Evolutionary conservation across 2,113 vertebrate genomes (phyloP), one percentile per base, ranked within the genome.

Genomic region (Aspiorhynchus laticeps): DNA sequence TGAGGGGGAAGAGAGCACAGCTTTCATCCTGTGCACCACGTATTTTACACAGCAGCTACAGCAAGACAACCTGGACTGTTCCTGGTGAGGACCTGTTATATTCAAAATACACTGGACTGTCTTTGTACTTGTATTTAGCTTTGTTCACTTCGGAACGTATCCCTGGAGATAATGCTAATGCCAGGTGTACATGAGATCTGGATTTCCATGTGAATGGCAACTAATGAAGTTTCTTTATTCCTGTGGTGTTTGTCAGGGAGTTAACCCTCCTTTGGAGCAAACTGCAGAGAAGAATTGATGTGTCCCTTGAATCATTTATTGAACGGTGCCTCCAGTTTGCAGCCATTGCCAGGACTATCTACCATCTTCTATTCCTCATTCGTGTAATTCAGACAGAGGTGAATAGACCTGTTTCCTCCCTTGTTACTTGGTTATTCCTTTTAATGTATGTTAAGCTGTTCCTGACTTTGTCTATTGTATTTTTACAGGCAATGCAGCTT

Each of bases 21-120:
- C 97, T 2, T 98, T 98, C 93, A 96, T 99, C 92, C 96, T 99
- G 89, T 99, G 98, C 92, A 99, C 98, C 65, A 99, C 97, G 0
- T 99, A 98, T 87, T 95, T 99, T 89, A 99, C 97, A 48, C 98
- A 99, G 91, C 98, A 99, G 90, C 97, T 99, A 71, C 97, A 99
- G 91, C 97, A 97, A 90, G 97, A 96, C 93, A 97, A 91, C 88
- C 94, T 96, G 5, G 97, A 97, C 93, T 98, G 96, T 89, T 98
- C 98, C 87, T 99, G 98, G 98, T 99, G 93, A 95, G 96, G 38
- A 63, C 15, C 24, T 38, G 4, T 77, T 46, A 46, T 28, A 59
- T 9, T 11, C n/a, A 26, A 51, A 15, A 24, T 46, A 14, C 63
- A 26, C 7, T 75, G 5, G 11, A 11, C 31, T 80, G 0, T 65